Conservation (phyloP, 2,797 vertebrate species). For the Meda fulgida region DNA sequence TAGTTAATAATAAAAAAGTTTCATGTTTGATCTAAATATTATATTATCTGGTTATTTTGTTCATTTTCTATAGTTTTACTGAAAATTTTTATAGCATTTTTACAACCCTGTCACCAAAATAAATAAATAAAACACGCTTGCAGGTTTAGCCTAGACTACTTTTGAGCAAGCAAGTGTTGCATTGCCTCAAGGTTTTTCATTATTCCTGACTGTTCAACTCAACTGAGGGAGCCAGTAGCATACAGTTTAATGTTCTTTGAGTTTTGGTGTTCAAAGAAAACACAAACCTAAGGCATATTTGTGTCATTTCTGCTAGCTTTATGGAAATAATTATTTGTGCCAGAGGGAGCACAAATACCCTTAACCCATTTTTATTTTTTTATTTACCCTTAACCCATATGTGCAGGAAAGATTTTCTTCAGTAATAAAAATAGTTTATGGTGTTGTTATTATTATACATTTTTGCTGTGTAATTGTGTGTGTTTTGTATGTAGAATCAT, state of each 20-base stretch:
- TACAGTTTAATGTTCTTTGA: constrained; percentile 23
- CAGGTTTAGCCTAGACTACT: not conserved
- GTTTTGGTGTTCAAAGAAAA: constrained; percentile 21
- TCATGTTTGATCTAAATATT: not conserved
- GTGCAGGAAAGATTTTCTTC: not conserved
- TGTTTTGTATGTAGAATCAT: not conserved
- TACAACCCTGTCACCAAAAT: not conserved
- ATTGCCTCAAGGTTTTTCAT: constrained; percentile 17
- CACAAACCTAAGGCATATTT: constrained; percentile 15
- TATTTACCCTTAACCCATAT: not conserved
- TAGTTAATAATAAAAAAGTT: not conserved
- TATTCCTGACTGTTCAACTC: not conserved
- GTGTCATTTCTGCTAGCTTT: constrained; percentile 10
- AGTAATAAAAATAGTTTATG: not conserved
- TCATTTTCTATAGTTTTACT: too few species aligned
- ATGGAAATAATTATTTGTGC: not conserved
- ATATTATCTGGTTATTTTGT: not conserved
- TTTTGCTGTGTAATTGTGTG: not conserved
- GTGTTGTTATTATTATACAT: not conserved
- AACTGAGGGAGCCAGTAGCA: constrained; percentile 5
- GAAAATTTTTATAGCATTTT: not conserved
- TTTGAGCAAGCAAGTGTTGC: not conserved
- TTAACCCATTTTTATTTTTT: too few species aligned
- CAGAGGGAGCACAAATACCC: not conserved
- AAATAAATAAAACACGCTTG: not conserved